phyloP scores from a whole-genome alignment of 2,888 invertebrate genomes.

The Scelioninae gen. 2 region DNA sequence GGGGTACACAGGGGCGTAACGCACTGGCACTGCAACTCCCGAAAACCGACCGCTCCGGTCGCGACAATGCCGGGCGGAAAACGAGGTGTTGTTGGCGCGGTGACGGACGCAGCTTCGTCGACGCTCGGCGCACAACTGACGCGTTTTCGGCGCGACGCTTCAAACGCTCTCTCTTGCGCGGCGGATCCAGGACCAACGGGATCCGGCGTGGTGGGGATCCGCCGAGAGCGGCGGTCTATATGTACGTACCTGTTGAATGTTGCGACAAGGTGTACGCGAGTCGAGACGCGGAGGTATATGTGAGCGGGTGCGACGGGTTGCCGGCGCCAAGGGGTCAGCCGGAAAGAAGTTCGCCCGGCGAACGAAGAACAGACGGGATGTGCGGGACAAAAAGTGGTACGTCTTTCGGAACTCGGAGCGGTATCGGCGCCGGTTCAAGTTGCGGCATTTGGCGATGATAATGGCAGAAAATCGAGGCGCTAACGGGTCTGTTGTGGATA shows the following conservation, averaged over 20 bases:
- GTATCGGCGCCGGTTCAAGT: no score
- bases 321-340: conserved; percentile 34
- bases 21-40: conserved; percentile 45
- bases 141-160: conserved; percentile 51
- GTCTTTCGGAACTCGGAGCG: neutral
- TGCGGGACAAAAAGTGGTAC: conserved; percentile 7
- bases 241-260: conserved; percentile 53
- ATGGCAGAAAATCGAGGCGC: no score
- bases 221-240: conserved; percentile 45
- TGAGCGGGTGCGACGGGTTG: conserved; percentile 37
- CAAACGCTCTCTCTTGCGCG: conserved; percentile 28
- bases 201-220: conserved; percentile 44
- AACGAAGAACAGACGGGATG: conserved; percentile 6
- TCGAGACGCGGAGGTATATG: conserved; percentile 9
- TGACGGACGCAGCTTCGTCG: conserved; percentile 30
- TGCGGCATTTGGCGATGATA: no score
- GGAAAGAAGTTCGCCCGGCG: conserved; percentile 1
- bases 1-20: conserved; percentile 28
- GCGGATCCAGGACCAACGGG: conserved; percentile 45
- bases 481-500: no score
- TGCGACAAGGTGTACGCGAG: conserved; percentile 45
- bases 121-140: conserved; percentile 51
- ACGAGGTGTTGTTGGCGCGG: conserved; percentile 1
- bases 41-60: neutral
- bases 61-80: neutral